Evolutionary conservation across 2,888 invertebrate genomes (phyloP).

Genomic region (Celastrina argiolus): DNA sequence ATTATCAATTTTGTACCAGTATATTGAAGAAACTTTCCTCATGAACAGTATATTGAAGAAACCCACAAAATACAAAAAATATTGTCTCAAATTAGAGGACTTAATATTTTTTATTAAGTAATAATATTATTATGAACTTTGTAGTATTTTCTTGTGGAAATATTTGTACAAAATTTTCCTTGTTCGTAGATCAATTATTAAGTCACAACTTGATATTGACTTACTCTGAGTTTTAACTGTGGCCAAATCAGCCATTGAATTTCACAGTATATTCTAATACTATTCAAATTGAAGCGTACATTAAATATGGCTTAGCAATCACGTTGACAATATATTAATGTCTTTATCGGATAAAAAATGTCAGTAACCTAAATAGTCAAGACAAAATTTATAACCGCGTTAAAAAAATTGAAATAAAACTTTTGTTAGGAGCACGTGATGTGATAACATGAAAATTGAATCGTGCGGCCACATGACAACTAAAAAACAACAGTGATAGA

Average conservation of each 20-base stretch:
- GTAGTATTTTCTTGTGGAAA: not conserved
- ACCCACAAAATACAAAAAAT: no score
- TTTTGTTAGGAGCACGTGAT: not conserved
- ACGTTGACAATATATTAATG: not conserved
- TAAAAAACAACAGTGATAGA: conserved; percentile 43
- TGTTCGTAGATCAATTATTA: not conserved
- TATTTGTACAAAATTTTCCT: not conserved
- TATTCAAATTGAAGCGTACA: not conserved
- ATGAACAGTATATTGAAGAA: no score
- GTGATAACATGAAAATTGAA: conserved; percentile 3
- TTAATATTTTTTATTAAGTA: no score
- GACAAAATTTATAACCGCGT: not conserved
- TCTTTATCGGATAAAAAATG: conserved; percentile 6
- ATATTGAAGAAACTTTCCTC: no score
- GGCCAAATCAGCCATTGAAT: not conserved
- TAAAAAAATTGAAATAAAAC: not conserved
- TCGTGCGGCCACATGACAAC: conserved; percentile 19
- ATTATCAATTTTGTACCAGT: no score
- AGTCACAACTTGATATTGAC: not conserved
- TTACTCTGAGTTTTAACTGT: not conserved
- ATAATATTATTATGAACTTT: no score
- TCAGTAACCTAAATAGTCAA: not conserved
- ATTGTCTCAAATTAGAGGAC: no score
- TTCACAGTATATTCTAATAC: not conserved
- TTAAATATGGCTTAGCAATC: not conserved